phyloP scores from a whole-genome alignment of 2,797 vertebrate genomes.

The Melanotaenia pygmaea region DNA sequence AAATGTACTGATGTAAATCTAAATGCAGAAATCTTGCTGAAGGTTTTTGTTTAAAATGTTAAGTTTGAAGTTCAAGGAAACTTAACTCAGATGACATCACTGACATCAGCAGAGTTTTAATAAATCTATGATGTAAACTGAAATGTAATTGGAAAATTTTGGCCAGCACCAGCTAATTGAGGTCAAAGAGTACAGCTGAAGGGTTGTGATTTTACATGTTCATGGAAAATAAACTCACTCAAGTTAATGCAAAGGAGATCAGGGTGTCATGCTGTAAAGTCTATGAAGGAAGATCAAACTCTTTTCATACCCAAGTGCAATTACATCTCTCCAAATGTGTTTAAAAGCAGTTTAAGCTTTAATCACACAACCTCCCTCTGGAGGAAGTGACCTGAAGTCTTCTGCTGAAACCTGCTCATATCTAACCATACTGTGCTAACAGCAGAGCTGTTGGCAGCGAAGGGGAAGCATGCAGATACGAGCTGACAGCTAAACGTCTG shows the following conservation, averaged over 20 bases:
- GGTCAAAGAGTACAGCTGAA: neutral
- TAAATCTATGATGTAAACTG: neutral
- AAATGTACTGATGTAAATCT: neutral
- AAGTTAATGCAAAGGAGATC: conserved; percentile 21
- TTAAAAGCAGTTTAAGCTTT: conserved; percentile 4
- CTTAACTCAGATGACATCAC: neutral
- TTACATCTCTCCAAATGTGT: conserved; percentile 34
- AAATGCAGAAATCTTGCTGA: neutral
- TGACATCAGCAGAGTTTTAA: neutral
- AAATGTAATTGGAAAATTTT: conserved; percentile 7
- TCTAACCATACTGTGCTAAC: conserved; percentile 9
- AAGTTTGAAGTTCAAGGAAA: neutral
- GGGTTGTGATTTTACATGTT: conserved; percentile 4
- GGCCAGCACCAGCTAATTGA: neutral
- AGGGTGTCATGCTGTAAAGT: neutral
- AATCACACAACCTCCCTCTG: conserved; percentile 16
- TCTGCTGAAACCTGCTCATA: conserved; percentile 27
- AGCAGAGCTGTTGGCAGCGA: conserved; percentile 23
- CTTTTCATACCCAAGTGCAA: conserved; percentile 37
- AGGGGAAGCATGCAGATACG: conserved; percentile 32
- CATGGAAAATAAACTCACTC: conserved; percentile 27
- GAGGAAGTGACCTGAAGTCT: conserved; percentile 24
- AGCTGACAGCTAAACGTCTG: conserved; percentile 49
- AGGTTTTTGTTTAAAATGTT: neutral
- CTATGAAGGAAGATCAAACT: neutral